phyloP scores from a whole-genome alignment of 2,797 vertebrate species.

The Dipus sagitta region DNA sequence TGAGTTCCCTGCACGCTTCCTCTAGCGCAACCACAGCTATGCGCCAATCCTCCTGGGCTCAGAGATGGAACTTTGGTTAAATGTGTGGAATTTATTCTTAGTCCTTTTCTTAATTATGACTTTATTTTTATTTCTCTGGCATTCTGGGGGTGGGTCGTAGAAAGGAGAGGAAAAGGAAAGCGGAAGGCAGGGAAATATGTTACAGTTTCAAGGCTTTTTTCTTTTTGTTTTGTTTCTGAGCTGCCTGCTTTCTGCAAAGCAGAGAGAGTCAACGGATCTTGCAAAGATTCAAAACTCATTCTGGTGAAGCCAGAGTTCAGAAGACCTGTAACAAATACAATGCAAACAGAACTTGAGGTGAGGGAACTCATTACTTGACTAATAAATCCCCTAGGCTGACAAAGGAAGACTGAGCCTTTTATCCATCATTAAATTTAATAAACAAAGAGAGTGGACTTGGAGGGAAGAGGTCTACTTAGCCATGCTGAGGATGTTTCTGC shows the following conservation, averaged over 20 bases:
- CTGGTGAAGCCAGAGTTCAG: conserved; percentile 78
- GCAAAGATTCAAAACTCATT: conserved; percentile 81
- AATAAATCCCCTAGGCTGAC: conserved; percentile 84
- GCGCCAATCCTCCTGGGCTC: conserved; percentile 71
- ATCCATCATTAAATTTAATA: conserved; percentile 85
- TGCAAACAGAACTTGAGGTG: conserved; percentile 84
- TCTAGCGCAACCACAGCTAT: conserved; percentile 66
- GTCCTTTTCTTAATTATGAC: conserved; percentile 64
- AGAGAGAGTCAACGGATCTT: conserved; percentile 80
- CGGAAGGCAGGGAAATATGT: conserved; percentile 65
- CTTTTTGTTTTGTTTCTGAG: conserved; percentile 68
- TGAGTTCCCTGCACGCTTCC: conserved; percentile 40
- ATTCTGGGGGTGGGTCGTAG: conserved; percentile 44
- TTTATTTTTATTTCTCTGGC: conserved; percentile 77
- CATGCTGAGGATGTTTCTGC: conserved; percentile 75
- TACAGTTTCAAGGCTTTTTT: conserved; percentile 68
- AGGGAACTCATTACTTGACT: conserved; percentile 84
- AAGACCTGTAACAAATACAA: conserved; percentile 82
- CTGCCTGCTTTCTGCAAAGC: conserved; percentile 74
- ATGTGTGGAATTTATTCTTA: conserved; percentile 72
- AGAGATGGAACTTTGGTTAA: conserved; percentile 66
- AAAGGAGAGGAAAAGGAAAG: conserved; percentile 66
- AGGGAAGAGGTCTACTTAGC: conserved; percentile 77
- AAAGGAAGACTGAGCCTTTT: conserved; percentile 81
- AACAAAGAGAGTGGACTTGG: conserved; percentile 81